Evolutionary conservation across 2,888 invertebrate species (phyloP).

Genomic region (Acleris literana): DNA sequence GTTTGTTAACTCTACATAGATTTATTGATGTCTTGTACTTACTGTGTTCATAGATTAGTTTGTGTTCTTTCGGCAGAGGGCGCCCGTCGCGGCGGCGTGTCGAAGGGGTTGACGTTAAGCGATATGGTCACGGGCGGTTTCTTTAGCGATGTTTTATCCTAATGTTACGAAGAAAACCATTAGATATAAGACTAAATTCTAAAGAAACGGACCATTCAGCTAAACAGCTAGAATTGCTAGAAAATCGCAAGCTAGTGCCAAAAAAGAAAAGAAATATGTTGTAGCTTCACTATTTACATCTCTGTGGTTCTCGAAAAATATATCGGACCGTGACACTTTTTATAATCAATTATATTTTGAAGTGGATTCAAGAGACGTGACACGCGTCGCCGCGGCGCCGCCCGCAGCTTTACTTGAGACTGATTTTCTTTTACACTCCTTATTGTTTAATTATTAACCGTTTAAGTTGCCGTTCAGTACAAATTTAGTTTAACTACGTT

Average conservation of each 20-base stretch:
- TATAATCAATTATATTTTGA: no score
- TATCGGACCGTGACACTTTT: no score
- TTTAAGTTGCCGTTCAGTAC: slow-evolving; percentile 60
- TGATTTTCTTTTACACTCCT: slow-evolving; percentile 57
- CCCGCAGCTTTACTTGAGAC: slow-evolving; percentile 54
- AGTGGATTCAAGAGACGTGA: background rate
- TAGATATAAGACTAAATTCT: no score
- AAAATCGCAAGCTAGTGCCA: no score
- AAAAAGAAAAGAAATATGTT: no score
- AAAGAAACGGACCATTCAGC: no score
- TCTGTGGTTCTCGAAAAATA: no score
- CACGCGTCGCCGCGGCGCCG: background rate
- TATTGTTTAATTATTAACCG: slow-evolving; percentile 47
- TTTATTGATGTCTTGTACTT: slow-evolving; percentile 25
- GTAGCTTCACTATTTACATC: no score
- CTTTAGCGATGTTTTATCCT: no score
- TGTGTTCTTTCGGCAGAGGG: slow-evolving; percentile 10
- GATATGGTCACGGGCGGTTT: no score
- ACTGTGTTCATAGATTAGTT: slow-evolving; percentile 17
- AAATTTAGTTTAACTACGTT: slow-evolving; percentile 53
- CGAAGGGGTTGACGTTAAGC: background rate
- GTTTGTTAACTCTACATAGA: slow-evolving; percentile 41
- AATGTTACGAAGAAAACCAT: no score
- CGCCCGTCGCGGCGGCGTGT: background rate
- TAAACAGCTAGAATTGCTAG: no score